Evolutionary conservation across 2,113 vertebrate genomes (phyloP).

Genomic region (Odobenus rosmarus): DNA sequence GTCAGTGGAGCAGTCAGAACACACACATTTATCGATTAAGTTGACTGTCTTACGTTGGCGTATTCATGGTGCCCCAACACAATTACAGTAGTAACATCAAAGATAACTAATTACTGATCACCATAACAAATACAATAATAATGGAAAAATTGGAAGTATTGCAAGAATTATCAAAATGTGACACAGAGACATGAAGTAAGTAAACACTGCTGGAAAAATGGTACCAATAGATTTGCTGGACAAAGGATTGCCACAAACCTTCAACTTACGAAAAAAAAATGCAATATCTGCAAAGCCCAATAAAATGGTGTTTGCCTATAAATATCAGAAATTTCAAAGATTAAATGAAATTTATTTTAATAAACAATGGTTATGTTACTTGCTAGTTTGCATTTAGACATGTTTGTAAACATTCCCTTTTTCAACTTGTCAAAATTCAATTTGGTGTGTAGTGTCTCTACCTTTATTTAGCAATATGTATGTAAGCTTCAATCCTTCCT

Average conservation of each 20-base stretch:
- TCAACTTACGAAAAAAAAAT: neutral
- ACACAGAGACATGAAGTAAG: neutral
- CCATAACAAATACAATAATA: neutral
- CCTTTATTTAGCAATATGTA: neutral
- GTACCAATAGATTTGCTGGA: neutral
- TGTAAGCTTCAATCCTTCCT: neutral
- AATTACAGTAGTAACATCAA: neutral
- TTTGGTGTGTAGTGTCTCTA: neutral
- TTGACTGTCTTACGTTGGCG: neutral
- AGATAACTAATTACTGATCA: neutral
- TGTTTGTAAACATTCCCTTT: neutral
- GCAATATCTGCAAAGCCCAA: neutral
- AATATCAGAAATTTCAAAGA: conserved; percentile 31
- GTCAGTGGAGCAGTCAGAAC: neutral
- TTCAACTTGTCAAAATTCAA: neutral
- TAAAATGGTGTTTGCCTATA: neutral
- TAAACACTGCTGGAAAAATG: neutral
- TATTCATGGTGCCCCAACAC: neutral
- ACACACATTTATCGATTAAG: neutral
- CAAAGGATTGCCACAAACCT: neutral
- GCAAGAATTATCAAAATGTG: neutral
- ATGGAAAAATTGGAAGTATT: neutral
- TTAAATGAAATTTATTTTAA: conserved; percentile 8
- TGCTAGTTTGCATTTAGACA: neutral
- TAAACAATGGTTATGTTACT: neutral